These are phyloP conservation scores for Natator depressus DNA, from an alignment of 2,113 vertebrate genomes.

Conservation along the genomic window DNA sequence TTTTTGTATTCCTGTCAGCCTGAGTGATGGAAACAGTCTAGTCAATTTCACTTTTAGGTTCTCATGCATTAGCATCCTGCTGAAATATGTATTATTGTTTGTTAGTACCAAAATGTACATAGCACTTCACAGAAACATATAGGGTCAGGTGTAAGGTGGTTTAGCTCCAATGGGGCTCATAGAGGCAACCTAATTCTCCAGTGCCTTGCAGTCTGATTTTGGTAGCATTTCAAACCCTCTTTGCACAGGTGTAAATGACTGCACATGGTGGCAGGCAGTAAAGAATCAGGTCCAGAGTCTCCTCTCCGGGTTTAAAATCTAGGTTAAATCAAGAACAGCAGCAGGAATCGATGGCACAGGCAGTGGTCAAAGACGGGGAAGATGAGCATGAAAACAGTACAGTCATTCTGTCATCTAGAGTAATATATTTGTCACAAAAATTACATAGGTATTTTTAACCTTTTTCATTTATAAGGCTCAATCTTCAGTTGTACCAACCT, in stretches of 20 bases:
- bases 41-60: constrained; percentile 8
- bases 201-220: neutral
- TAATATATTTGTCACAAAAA: neutral
- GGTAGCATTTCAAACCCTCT: neutral
- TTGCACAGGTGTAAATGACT: constrained; percentile 26
- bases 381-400: rapidly evolving
- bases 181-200: neutral
- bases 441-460: neutral
- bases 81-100: neutral
- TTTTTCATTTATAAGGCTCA: neutral
- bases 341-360: neutral
- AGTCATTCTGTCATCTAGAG: neutral
- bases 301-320: neutral
- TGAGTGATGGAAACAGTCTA: constrained; percentile 18
- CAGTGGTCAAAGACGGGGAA: neutral
- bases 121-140: neutral
- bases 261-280: neutral
- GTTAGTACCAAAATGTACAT: neutral
- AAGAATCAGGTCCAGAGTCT: neutral
- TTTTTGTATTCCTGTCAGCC: constrained; percentile 39
- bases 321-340: neutral
- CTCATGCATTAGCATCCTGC: neutral
- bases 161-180: neutral
- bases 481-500: neutral
- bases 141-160: neutral